Conservation (phyloP, 2,888 invertebrate genomes). For the Cremastinae sp. region DNA sequence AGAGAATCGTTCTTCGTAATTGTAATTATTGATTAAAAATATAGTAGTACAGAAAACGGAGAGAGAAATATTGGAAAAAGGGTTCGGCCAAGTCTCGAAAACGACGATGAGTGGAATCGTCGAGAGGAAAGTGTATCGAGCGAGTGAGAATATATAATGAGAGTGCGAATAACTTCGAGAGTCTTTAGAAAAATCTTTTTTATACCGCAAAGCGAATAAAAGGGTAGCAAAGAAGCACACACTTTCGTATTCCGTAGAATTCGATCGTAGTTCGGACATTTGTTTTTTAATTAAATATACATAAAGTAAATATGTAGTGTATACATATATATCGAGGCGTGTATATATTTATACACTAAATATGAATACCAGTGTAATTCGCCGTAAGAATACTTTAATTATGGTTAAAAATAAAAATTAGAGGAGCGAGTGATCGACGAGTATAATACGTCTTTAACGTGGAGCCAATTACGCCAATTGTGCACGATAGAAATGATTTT, state of each 20-base stretch:
- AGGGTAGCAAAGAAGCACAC: conserved; percentile 49
- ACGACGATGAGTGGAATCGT: not conserved
- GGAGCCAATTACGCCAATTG: conserved; percentile 37
- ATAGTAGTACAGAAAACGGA: not conserved
- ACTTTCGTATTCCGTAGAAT: conserved; percentile 64
- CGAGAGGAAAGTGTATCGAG: conserved; percentile 41
- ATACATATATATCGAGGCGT: conserved; percentile 3
- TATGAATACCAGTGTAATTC: conserved; percentile 65
- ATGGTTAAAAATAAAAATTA: conserved; percentile 20
- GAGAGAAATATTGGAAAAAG: not conserved
- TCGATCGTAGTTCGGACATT: conserved; percentile 58
- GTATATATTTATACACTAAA: conserved; percentile 25
- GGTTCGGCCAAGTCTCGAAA: conserved; percentile 22
- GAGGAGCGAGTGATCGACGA: conserved; percentile 28
- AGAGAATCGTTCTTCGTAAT: conserved; percentile 45
- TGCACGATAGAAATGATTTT: conserved; percentile 60
- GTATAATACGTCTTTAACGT: conserved; percentile 30
- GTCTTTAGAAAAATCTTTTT: conserved; percentile 50
- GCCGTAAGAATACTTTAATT: conserved; percentile 55
- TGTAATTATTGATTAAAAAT: conserved; percentile 4
- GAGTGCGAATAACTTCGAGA: conserved; percentile 27
- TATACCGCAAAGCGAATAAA: conserved; percentile 65
- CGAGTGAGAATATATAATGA: conserved; percentile 28
- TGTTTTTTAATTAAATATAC: conserved; percentile 19
- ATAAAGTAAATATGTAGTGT: conserved; percentile 2